Conservation (phyloP, 2,113 vertebrate genomes). For the Perca flavescens region DNA sequence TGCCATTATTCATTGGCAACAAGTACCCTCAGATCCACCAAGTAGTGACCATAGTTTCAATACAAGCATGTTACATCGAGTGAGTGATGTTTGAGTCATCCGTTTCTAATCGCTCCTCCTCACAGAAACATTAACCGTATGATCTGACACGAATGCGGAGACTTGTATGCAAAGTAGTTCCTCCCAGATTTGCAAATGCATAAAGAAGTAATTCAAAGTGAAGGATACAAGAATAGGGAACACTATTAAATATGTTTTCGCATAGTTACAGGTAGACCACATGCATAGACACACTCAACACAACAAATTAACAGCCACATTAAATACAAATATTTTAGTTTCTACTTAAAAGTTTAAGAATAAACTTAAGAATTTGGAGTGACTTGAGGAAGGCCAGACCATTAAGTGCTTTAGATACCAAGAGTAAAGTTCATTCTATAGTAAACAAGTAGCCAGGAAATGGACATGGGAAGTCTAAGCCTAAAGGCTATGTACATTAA, state of each 20-base stretch:
- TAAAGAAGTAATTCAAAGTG: neutral
- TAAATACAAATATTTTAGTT: neutral
- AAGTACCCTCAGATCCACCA: slow-evolving; percentile 3
- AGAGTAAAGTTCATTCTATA: neutral
- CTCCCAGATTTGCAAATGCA: neutral
- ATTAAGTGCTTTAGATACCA: neutral
- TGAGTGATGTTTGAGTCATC: neutral
- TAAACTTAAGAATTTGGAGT: too few species aligned
- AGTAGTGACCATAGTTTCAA: neutral
- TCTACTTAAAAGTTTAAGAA: neutral
- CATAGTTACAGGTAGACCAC: neutral
- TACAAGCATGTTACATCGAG: too few species aligned
- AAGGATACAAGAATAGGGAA: neutral
- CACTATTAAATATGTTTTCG: neutral
- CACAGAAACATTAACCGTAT: neutral
- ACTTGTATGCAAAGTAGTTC: slow-evolving; percentile 25
- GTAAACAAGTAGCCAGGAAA: neutral
- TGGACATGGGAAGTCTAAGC: neutral
- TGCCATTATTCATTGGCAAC: neutral
- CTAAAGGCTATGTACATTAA: neutral
- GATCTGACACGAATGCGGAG: neutral
- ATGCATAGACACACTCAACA: neutral
- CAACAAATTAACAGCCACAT: neutral
- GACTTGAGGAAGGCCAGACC: too few species aligned
- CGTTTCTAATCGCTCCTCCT: neutral